These are phyloP conservation scores for Drosophila longiperda DNA, from an alignment of 2,888 invertebrate species.

Conservation along the genomic window DNA sequence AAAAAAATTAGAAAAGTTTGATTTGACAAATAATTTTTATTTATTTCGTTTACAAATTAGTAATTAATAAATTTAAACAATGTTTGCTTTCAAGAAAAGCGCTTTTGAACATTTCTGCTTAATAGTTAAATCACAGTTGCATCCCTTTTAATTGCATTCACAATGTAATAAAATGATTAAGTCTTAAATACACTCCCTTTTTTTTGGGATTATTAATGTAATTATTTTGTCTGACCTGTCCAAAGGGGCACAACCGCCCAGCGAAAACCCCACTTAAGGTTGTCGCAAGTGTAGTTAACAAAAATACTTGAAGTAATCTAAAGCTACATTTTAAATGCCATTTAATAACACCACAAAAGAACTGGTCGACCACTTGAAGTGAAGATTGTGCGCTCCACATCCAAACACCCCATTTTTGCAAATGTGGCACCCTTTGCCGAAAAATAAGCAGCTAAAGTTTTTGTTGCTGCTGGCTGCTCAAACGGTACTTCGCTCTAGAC, in stretches of 20 bases:
- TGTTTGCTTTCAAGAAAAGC: not conserved
- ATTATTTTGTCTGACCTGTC: conserved; percentile 7
- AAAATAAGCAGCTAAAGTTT: conserved; percentile 56
- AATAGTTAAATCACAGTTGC: not conserved
- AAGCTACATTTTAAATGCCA: conserved; percentile 70
- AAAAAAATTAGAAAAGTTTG: not conserved
- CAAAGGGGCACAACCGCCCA: not conserved
- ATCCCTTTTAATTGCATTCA: not conserved
- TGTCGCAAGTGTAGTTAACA: conserved; percentile 26
- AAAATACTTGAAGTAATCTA: conserved; percentile 65
- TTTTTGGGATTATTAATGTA: conserved; percentile 10
- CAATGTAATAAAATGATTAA: conserved; percentile 33
- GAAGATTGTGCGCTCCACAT: conserved; percentile 19
- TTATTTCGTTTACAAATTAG: not conserved
- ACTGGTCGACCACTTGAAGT: conserved; percentile 50
- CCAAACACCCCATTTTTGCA: conserved; percentile 21
- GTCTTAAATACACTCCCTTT: conserved; percentile 10
- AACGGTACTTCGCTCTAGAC: conserved; percentile 76
- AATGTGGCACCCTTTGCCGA: conserved; percentile 47
- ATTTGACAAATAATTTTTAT: not conserved
- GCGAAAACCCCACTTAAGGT: not conserved
- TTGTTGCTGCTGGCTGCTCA: conserved; percentile 49
- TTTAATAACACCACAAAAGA: conserved; percentile 76
- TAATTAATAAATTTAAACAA: not conserved
- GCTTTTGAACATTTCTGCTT: not conserved